Evolutionary conservation across 2,797 vertebrate species (phyloP), one percentile per base, ranked within the genome.

Genomic region (Apodemus agrarius): DNA sequence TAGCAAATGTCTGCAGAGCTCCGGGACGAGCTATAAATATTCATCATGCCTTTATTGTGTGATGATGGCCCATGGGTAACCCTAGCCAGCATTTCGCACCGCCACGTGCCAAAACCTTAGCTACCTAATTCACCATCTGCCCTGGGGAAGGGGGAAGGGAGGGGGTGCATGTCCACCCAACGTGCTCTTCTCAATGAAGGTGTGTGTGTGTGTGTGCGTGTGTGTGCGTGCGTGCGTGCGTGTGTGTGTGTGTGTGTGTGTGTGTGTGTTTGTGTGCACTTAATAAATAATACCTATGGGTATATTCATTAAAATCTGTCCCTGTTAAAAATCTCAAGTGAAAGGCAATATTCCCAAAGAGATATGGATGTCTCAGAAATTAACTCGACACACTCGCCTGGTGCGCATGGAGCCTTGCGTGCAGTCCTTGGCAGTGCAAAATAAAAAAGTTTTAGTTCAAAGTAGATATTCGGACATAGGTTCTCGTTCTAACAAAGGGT

Each of bases 101-200:
- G 3, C 76, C 85, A 52, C 16, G 1, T 3, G 89, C 83, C 78
- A 52, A 57, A 94, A 79, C 49, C 86, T 57, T 29, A 49, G 75
- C 87, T 7, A 22, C 90, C 79, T 67, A 57, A 54, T 9, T 92
- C 81, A 46, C 94, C 93, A 69, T 46, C 87, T 88, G 92, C 94
- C 72, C 10, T 0, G 0, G 22, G 0, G 43, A n/a, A 21, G 29
- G 5, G 10, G 26, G 69, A 24, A 1, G 6, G 52, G 29, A 0
- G 24, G 3, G 1, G 49, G 24, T 43, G 19, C 21, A 29, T 29
- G 67, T 11, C 86, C 17, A 49, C 1, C 86, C 17, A 43, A 2
- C 0, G 21, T 11, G 26, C n/a, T 54, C 26, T 69, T 74, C 49
- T 78, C 65, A 49, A 6, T 2, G 76, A 69, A 74, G 43, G 22